Evolutionary conservation across 2,888 invertebrate species (phyloP).

Genomic region (Drosophila anomelani): DNA sequence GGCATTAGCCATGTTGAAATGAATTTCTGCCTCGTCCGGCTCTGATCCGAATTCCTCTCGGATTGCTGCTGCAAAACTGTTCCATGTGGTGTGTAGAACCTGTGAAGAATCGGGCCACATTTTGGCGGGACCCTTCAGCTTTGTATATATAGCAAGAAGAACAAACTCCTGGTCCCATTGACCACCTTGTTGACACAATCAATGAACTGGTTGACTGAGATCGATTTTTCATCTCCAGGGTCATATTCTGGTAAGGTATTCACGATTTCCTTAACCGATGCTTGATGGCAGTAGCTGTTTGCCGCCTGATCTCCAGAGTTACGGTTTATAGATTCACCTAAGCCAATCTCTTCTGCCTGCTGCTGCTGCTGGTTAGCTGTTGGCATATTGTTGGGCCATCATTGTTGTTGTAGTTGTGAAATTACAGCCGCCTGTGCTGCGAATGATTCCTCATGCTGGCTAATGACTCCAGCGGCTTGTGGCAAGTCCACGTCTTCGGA

Average conservation of each 20-base stretch:
- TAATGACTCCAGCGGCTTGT: not conserved
- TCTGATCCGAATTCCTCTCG: not conserved
- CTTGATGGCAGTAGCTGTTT: not conserved
- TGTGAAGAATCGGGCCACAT: not conserved
- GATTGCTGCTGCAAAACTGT: not conserved
- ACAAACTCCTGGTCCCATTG: not conserved
- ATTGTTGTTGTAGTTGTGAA: conserved; percentile 1
- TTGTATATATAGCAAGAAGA: not conserved
- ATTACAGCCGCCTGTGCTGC: too few species aligned
- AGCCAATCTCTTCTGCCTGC: not conserved
- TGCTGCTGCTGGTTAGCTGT: not conserved
- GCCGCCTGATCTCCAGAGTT: not conserved
- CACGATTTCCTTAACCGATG: not conserved
- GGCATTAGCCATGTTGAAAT: not conserved
- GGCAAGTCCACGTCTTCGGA: not conserved
- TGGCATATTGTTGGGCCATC: conserved; percentile 17
- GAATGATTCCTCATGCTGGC: not conserved
- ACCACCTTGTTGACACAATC: not conserved
- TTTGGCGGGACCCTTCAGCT: not conserved
- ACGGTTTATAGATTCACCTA: not conserved
- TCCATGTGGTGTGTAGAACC: not conserved
- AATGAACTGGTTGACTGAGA: not conserved
- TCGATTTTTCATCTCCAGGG: not conserved
- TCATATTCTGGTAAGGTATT: not conserved
- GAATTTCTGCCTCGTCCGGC: not conserved